phyloP scores from a whole-genome alignment of 2,888 invertebrate genomes.

The Stictocephala bisonia region DNA sequence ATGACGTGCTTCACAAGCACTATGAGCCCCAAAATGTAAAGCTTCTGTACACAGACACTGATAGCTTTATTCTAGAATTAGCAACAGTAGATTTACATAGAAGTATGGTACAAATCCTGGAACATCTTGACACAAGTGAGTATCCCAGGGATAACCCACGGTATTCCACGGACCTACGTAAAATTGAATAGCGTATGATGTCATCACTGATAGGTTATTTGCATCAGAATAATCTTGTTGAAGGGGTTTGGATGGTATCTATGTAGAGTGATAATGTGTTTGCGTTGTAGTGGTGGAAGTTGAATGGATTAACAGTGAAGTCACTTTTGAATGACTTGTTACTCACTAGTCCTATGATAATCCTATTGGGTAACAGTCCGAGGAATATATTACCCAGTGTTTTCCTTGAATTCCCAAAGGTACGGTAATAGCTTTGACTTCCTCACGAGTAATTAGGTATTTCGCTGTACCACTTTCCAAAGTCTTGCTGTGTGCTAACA shows the following conservation, averaged over 20 bases:
- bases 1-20: constrained; percentile 53
- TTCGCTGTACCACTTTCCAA: constrained; percentile 55
- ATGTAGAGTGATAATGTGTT: constrained; percentile 55
- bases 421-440: constrained; percentile 56
- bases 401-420: constrained; percentile 44
- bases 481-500: constrained; percentile 57
- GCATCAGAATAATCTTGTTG: constrained; percentile 47
- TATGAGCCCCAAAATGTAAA: constrained; percentile 52
- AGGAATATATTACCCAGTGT: constrained; percentile 59
- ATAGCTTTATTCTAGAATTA: constrained; percentile 59
- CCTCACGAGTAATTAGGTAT: constrained; percentile 55
- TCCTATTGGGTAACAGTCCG: constrained; percentile 60
- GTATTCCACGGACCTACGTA: no score
- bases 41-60: no score
- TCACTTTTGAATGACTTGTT: constrained; percentile 18
- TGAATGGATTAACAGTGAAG: constrained; percentile 14
- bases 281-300: constrained; percentile 50
- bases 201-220: constrained; percentile 50
- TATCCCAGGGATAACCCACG: constrained; percentile 40
- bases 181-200: constrained; percentile 55
- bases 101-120: constrained; percentile 52
- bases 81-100: constrained; percentile 62
- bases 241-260: constrained; percentile 46
- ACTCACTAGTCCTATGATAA: constrained; percentile 59
- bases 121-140: constrained; percentile 57